A percentile compares a stretch with the other conserved stretches of the same genome.
Evolutionary conservation across 2,888 invertebrate genomes (phyloP).

Genomic region (Microplitis manilae): DNA sequence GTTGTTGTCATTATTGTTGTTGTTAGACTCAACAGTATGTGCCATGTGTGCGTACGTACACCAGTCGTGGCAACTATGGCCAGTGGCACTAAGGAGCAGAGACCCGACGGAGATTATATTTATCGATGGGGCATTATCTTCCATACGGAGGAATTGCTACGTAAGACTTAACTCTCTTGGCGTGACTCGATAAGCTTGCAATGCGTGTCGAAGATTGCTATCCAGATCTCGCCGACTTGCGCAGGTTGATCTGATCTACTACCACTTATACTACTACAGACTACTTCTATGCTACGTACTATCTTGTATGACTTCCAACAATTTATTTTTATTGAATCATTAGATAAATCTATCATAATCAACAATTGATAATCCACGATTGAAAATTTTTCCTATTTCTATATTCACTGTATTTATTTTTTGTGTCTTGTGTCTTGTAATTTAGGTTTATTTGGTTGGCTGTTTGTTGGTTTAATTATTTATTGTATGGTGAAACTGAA

Average conservation of each 20-base stretch:
- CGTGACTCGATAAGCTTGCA: slow-evolving; percentile 54
- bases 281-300: slow-evolving; percentile 3
- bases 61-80: slow-evolving; percentile 33
- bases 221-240: slow-evolving; percentile 53
- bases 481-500: neutral
- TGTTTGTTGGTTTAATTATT: neutral
- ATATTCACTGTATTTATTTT: neutral
- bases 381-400: neutral
- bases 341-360: neutral
- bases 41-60: neutral
- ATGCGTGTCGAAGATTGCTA: slow-evolving; percentile 53
- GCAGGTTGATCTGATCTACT: slow-evolving; percentile 52
- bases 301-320: neutral
- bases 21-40: neutral
- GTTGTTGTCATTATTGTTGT: neutral
- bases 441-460: neutral
- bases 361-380: neutral
- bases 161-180: slow-evolving; percentile 32
- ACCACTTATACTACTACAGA: slow-evolving; percentile 6
- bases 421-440: neutral
- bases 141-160: slow-evolving; percentile 7
- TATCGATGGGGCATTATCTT: slow-evolving; percentile 44
- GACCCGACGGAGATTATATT: slow-evolving; percentile 32
- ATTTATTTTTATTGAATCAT: slow-evolving; percentile 23
- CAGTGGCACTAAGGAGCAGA: slow-evolving; percentile 29